Evolutionary conservation across 2,888 invertebrate genomes (phyloP).

Genomic region (Lochmaea crataegi): DNA sequence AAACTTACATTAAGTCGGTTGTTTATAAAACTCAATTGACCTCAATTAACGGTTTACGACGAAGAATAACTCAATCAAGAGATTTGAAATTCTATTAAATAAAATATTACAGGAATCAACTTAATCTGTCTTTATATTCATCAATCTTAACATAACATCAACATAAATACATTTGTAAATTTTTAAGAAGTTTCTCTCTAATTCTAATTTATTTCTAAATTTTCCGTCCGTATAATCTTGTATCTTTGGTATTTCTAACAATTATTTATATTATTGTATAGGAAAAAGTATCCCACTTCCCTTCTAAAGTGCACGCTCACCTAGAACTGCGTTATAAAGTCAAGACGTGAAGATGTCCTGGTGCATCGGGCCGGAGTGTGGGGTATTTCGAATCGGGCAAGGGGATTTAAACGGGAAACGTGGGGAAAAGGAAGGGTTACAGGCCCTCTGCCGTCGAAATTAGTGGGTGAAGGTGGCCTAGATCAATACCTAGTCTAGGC

Average conservation of each 20-base stretch:
- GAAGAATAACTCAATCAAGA: too few relatives aligned
- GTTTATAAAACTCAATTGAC: too few relatives aligned
- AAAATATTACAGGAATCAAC: too few relatives aligned
- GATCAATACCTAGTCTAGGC: constrained; percentile 66
- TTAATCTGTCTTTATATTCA: too few relatives aligned
- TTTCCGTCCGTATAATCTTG: too few relatives aligned
- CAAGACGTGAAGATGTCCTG: constrained; percentile 53
- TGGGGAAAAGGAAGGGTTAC: constrained; percentile 33
- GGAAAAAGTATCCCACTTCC: neutral
- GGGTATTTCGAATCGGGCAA: constrained; percentile 28
- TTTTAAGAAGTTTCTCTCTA: too few relatives aligned
- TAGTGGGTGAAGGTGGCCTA: constrained; percentile 66
- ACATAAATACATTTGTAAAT: too few relatives aligned
- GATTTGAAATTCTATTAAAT: too few relatives aligned
- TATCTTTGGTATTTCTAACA: neutral
- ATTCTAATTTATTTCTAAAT: too few relatives aligned
- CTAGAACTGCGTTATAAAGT: constrained; percentile 44
- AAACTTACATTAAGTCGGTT: too few relatives aligned
- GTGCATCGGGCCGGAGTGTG: constrained; percentile 43
- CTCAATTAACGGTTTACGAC: too few relatives aligned
- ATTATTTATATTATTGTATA: neutral
- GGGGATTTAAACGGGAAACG: constrained; percentile 37
- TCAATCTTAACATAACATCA: too few relatives aligned
- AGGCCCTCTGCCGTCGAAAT: constrained; percentile 60
- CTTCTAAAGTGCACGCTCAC: constrained; percentile 3